phyloP scores from a whole-genome alignment of 2,797 vertebrate genomes.

The Glossophaga mutica region DNA sequence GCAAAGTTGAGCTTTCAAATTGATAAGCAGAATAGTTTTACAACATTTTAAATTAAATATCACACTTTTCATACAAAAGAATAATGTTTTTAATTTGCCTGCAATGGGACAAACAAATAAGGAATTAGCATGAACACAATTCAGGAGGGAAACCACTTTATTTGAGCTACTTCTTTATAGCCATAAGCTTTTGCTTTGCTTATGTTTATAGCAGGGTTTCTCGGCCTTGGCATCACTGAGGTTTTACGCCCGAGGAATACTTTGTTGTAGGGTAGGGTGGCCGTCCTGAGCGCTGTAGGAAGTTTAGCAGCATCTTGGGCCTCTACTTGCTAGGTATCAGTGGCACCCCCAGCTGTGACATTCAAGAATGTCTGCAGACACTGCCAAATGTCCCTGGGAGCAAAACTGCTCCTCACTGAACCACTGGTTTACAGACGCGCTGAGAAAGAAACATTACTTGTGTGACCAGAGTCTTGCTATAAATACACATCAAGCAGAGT shows the following conservation, averaged over 20 bases:
- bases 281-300: neutral
- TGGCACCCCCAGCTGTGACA: neutral
- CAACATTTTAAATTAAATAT: slow-evolving; percentile 19
- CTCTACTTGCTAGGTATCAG: neutral
- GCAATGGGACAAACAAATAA: neutral
- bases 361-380: neutral
- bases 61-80: slow-evolving; percentile 2
- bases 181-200: neutral
- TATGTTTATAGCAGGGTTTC: neutral
- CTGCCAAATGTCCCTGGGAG: neutral
- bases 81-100: slow-evolving; percentile 8
- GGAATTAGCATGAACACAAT: neutral
- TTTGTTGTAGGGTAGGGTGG: neutral
- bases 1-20: neutral
- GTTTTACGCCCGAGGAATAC: neutral
- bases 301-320: neutral
- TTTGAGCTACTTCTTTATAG: neutral
- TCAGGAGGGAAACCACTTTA: neutral
- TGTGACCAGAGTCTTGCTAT: neutral
- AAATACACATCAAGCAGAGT: neutral
- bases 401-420: neutral
- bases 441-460: neutral
- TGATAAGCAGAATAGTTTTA: neutral
- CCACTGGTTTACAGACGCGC: neutral
- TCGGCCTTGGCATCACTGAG: neutral